phyloP scores from a whole-genome alignment of 2,113 vertebrate species.

The Austrofundulus limnaeus region DNA sequence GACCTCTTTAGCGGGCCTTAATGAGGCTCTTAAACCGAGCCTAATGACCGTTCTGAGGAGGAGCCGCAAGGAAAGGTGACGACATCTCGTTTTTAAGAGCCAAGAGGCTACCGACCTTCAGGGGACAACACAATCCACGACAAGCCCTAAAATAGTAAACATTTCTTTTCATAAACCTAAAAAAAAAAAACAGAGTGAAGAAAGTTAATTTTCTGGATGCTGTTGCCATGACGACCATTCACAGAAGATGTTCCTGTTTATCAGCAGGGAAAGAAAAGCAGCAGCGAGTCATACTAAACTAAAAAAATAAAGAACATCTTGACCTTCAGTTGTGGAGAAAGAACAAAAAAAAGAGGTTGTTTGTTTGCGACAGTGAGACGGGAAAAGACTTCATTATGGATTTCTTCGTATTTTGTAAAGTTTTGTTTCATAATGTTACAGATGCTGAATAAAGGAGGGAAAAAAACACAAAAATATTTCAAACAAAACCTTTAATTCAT shows the following conservation, averaged over 20 bases:
- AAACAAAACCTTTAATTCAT: conserved; percentile 1
- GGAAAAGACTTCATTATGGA: not conserved
- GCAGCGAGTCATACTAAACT: conserved; percentile 13
- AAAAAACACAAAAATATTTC: not conserved
- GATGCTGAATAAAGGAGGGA: not conserved
- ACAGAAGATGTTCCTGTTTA: conserved; percentile 23
- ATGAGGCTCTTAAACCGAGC: conserved; percentile 58
- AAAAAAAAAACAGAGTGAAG: conserved; percentile 2
- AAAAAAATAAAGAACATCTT: conserved; percentile 7
- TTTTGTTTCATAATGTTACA: not conserved
- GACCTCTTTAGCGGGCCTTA: conserved; percentile 57
- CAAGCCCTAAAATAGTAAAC: not conserved
- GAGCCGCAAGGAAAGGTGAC: conserved; percentile 23
- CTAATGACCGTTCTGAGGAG: conserved; percentile 54
- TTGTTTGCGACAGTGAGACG: not conserved
- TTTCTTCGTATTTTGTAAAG: not conserved
- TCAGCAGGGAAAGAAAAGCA: conserved; percentile 2
- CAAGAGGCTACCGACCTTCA: not conserved
- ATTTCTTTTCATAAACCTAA: conserved; percentile 3
- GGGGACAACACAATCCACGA: not conserved
- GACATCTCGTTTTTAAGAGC: conserved; percentile 23
- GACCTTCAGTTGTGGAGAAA: conserved; percentile 18
- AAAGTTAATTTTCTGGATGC: conserved; percentile 2
- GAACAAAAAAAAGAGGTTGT: conserved; percentile 2
- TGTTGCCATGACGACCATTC: conserved; percentile 23